Evolutionary conservation across 2,888 invertebrate genomes (phyloP).

Genomic region (Timandra comae): DNA sequence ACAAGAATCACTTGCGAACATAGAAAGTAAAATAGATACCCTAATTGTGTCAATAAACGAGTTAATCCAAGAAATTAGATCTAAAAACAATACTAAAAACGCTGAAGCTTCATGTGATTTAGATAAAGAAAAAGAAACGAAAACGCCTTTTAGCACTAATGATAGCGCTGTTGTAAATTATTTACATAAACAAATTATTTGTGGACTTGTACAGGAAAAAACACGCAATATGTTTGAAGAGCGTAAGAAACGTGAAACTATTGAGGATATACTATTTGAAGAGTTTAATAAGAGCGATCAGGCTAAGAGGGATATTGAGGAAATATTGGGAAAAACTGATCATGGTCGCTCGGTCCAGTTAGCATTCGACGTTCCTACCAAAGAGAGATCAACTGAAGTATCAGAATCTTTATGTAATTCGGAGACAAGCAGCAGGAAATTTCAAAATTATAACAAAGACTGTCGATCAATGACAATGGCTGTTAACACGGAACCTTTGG

Average conservation of each 20-base stretch:
- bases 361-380: constrained; percentile 44
- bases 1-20: constrained; percentile 31
- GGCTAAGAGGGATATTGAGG: constrained; percentile 38
- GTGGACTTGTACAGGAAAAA: constrained; percentile 19
- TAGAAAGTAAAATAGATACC: constrained; percentile 46
- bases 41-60: constrained; percentile 43
- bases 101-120: neutral
- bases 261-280: constrained; percentile 32
- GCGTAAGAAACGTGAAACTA: constrained; percentile 14
- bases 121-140: neutral
- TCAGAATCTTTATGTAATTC: constrained; percentile 35
- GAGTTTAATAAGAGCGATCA: constrained; percentile 39
- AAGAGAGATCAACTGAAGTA: constrained; percentile 46
- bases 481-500: constrained; percentile 62
- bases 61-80: constrained; percentile 38
- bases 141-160: neutral
- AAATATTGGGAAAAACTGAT: constrained; percentile 27
- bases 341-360: constrained; percentile 32
- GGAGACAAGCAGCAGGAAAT: constrained; percentile 10
- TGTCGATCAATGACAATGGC: constrained; percentile 39
- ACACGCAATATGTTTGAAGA: constrained; percentile 20
- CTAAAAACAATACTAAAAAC: constrained; percentile 11
- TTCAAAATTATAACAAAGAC: constrained; percentile 21
- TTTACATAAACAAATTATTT: constrained; percentile 17
- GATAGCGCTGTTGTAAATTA: neutral